Evolutionary conservation across 35 echinoderm and acorn worm species (phyloP).

Genomic region (Chiridota heheva): DNA sequence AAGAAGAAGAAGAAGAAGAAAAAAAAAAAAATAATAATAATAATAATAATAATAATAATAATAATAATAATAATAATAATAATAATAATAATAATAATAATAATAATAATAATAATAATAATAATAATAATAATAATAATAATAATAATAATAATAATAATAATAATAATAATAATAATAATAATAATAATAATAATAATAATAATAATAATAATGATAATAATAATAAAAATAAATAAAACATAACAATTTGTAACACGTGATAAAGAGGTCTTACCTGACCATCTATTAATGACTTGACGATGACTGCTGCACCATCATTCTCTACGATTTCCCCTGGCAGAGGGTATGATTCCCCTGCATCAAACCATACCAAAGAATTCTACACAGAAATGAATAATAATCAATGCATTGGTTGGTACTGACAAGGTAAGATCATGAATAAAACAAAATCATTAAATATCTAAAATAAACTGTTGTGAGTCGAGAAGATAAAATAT

Average conservation of each 20-base stretch:
- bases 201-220: not conserved
- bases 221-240: not conserved
- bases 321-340: slow-evolving; percentile 38
- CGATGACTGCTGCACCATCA: slow-evolving; percentile 5
- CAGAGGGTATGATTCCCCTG: slow-evolving; percentile 51
- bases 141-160: not conserved
- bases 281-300: slow-evolving; percentile 32
- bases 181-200: not conserved
- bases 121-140: not conserved
- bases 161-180: not conserved
- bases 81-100: too few species aligned
- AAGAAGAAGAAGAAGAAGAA: too few species aligned
- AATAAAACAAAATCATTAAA: too few species aligned
- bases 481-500: too few species aligned
- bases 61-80: too few species aligned
- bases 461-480: too few species aligned
- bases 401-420: too few species aligned
- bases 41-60: too few species aligned
- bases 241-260: not conserved
- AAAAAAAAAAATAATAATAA: too few species aligned
- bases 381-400: slow-evolving; percentile 45
- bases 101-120: not conserved
- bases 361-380: slow-evolving; percentile 68
- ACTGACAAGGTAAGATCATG: too few species aligned
- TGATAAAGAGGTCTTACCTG: slow-evolving; percentile 25